A percentile compares a stretch with the other conserved stretches of the same genome.
These are phyloP conservation scores for Sphaerodactylus townsendi DNA, from an alignment of 2,113 vertebrate genomes.

Conservation along the genomic window DNA sequence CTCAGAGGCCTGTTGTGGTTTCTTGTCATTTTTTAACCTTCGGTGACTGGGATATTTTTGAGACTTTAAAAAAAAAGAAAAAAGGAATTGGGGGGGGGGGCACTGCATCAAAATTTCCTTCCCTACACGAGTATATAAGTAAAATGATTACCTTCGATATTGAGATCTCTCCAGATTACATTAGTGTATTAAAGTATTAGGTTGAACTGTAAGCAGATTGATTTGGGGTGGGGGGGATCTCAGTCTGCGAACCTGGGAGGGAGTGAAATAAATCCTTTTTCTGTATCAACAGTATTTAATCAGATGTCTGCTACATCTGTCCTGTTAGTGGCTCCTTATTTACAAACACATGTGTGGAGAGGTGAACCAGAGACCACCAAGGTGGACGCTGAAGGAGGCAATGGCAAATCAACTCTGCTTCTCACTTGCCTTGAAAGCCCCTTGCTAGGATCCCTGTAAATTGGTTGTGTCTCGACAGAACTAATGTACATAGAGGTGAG, in stretches of 20 bases:
- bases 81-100: not conserved
- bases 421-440: too few species aligned
- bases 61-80: not conserved
- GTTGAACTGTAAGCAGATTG: not conserved
- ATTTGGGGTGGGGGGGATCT: conserved; percentile 11
- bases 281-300: not conserved
- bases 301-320: not conserved
- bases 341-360: not conserved
- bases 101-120: not conserved
- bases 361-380: not conserved
- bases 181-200: not conserved
- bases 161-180: conserved; percentile 11
- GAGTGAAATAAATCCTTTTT: not conserved
- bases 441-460: too few species aligned
- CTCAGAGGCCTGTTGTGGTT: conserved; percentile 26
- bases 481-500: too few species aligned
- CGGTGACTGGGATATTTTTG: conserved; percentile 16
- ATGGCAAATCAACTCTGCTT: too few species aligned
- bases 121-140: conserved; percentile 9
- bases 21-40: not conserved
- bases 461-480: too few species aligned
- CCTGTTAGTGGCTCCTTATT: not conserved
- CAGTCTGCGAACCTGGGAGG: not conserved
- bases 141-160: conserved; percentile 23
- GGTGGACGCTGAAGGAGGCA: too few species aligned